Evolutionary conservation across 2,888 invertebrate genomes (phyloP), one percentile per base, ranked within the genome.

Genomic region (Halictus quadricinctus): DNA sequence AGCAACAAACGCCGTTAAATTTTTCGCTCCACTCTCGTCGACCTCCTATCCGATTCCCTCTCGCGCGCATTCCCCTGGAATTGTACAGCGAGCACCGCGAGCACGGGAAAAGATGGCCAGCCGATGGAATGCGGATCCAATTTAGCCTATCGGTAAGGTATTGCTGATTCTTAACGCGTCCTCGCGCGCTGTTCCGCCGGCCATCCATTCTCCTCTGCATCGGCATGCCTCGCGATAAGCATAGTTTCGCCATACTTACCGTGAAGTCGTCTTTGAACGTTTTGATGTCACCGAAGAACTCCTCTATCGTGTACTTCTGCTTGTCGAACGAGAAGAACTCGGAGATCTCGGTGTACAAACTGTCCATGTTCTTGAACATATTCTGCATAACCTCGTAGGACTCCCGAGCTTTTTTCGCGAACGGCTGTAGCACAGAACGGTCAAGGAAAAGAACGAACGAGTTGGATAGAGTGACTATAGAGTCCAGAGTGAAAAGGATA

Each of bases 261-360:
- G 96, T 95, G 94, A 99, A 99, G 46, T 97, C 96, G 93, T 98
- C 98, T 94, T 98, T 99, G 94, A 99, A 99, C 0, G 97, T 97
- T 95, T 99, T 99, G 87, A 99, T 96, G 93, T 99, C 99, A 0
- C 96, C 96, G 94, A 99, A 99, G 95, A 99, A 98, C 94, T 99
- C 99, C 93, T 99, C 99, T 90, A 99, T 96, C 0, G 97, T 96
- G 93, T 99, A 99, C 94, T 99, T 99, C 88, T 97, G 97, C 12
- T 97, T 96, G 93, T 99, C 99, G 94, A 99, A 99, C 2, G 97
- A 96, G 94, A 97, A 99, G 94, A 97, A 99, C 91, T 98, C 98
- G 0, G 98, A 97, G 15, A 99, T 95, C 74, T 97, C 97, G 6
- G 96, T 96, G 95, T 97, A 99, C 0, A 98, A 95, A 15, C 96